These are phyloP conservation scores for Acridotheres tristis DNA, from an alignment of 2,797 vertebrate species.

Conservation along the genomic window DNA sequence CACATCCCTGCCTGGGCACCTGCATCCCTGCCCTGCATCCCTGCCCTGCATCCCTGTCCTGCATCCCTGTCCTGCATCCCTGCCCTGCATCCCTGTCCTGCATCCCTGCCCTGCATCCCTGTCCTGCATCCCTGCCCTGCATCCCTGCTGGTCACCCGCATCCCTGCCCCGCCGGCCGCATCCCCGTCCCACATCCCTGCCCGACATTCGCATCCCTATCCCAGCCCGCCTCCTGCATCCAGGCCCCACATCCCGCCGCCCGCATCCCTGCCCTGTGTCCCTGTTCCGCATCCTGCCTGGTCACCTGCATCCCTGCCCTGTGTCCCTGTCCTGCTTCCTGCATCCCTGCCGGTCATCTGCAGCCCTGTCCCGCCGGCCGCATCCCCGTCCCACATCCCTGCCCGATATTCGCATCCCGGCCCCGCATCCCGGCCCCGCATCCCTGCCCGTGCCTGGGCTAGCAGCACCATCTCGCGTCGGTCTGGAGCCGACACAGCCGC, in stretches of 20 bases:
- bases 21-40: not conserved
- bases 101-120: not conserved
- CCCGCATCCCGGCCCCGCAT: not conserved
- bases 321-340: too few species aligned
- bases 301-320: not conserved
- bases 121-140: not conserved
- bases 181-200: not conserved
- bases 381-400: not conserved
- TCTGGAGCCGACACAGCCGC: not conserved
- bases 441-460: not conserved
- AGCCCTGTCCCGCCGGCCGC: not conserved
- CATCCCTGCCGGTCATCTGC: not conserved
- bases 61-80: not conserved
- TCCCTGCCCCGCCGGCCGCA: too few species aligned
- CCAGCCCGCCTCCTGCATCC: too few species aligned
- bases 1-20: not conserved
- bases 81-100: not conserved
- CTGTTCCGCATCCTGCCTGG: not conserved
- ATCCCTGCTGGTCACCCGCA: not conserved
- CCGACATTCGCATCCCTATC: not conserved
- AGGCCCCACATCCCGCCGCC: too few species aligned
- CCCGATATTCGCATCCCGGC: not conserved
- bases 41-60: too few species aligned
- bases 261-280: too few species aligned
- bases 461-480: constrained; percentile 66